Evolutionary conservation across 2,797 vertebrate species (phyloP), one percentile per base, ranked within the genome.

Genomic region (Acanthopagrus latus): DNA sequence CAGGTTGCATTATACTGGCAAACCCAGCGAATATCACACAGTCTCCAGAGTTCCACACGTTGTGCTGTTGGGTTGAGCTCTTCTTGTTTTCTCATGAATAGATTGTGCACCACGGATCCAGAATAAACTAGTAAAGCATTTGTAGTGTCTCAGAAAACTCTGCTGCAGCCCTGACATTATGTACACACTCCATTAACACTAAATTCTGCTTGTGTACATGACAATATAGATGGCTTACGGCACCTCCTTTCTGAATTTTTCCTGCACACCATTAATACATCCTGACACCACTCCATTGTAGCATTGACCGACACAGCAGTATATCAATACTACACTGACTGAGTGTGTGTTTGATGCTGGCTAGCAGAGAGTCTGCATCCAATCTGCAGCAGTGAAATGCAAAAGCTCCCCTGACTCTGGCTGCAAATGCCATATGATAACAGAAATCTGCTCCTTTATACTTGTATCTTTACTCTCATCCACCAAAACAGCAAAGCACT

Each of bases 391-490:
- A 1, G 44, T 70, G 38, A 84, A 77, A 69, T 77, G 47, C 3
- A 80, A 29, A 59, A 77, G 80, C 5, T 76, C 56, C 52, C 21
- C 13, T 54, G 52, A 55, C 23, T 16, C n/a, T 64, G 62, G 46
- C 13, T 48, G 44, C 64, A 77, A 54, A 47, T 76, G 77, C 3
- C 44, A 46, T 54, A 81, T 74, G 2, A 70, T 43, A 4, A 74
- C 52, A 33, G 59, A 84, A 43, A 78, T 59, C 8, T 68, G 55
- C 27, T 64, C 71, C 10, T 66, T 76, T 51, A 76, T 74, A n/a
- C 74, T 76, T 4, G 47, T 10, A 67, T 84, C 78, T 41, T 78
- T 85, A 50, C 58, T 76, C 20, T 74, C 58, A 75, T 74, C 38
- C 41, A 75, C 63, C 23, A 75, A 50, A 46, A 76, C 33, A 46